These are phyloP conservation scores for Thunnus maccoyii DNA, from an alignment of 2,113 vertebrate species.

Conservation along the genomic window DNA sequence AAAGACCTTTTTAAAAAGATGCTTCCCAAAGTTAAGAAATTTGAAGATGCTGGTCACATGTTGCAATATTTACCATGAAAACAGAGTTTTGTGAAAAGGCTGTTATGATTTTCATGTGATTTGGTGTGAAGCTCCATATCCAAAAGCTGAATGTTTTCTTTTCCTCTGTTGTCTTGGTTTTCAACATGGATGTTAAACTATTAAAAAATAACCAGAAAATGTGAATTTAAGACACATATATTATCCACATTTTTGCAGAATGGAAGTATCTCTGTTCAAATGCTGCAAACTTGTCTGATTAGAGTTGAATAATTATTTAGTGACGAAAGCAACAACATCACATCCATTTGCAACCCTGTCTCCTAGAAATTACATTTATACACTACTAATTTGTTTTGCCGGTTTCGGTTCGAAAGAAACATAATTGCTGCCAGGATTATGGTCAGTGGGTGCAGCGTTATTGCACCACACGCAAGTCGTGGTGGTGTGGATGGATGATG, in stretches of 20 bases:
- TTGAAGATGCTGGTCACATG: too few relatives aligned
- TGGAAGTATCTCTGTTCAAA: too few relatives aligned
- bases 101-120: background rate
- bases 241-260: background rate
- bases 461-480: constrained; percentile 7
- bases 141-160: too few relatives aligned
- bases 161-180: too few relatives aligned
- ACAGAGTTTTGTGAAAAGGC: background rate
- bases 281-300: constrained; percentile 2
- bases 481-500: background rate
- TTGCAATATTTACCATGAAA: background rate
- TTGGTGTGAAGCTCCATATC: too few relatives aligned
- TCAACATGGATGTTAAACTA: too few relatives aligned
- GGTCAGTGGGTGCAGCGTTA: background rate
- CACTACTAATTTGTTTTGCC: background rate
- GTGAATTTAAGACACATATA: background rate
- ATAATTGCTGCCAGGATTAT: background rate
- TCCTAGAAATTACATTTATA: background rate
- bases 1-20: too few relatives aligned
- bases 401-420: background rate
- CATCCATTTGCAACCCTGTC: constrained; percentile 1
- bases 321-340: background rate
- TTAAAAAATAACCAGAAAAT: too few relatives aligned
- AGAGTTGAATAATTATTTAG: background rate
- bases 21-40: too few relatives aligned